A percentile compares a stretch with the other conserved stretches of the same genome.
These are phyloP conservation scores for Pomatostomus ruficeps DNA, from an alignment of 2,113 vertebrate genomes.

Conservation along the genomic window DNA sequence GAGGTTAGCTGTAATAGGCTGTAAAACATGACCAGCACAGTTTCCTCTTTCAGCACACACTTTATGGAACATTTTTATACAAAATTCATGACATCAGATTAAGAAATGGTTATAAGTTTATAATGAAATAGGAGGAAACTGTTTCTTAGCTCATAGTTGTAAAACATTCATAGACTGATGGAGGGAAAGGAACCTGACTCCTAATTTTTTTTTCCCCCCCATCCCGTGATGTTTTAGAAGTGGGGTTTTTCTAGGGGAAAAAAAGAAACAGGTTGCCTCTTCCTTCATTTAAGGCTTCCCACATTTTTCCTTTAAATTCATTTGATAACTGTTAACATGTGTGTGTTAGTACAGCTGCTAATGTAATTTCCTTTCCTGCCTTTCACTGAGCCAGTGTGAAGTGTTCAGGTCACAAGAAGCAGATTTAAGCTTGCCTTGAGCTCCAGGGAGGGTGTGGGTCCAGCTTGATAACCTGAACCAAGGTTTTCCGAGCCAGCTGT, in stretches of 20 bases:
- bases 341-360: not conserved
- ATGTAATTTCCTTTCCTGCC: not conserved
- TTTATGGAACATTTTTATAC: not conserved
- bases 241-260: not conserved
- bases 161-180: not conserved
- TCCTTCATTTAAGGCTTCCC: not conserved
- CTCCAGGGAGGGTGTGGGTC: not conserved
- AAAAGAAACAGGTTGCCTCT: not conserved
- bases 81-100: not conserved
- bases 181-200: not conserved
- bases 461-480: not conserved
- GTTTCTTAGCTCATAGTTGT: not conserved
- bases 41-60: not conserved
- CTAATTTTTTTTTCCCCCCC: not conserved
- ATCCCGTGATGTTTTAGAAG: not conserved
- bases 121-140: not conserved
- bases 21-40: not conserved
- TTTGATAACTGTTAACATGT: fast-evolving
- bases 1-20: not conserved
- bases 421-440: not conserved
- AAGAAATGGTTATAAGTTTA: not conserved
- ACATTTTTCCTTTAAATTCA: not conserved
- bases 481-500: not conserved
- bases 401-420: not conserved
- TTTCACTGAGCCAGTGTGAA: not conserved